A percentile compares a stretch with the other conserved stretches of the same genome.
phyloP scores from a whole-genome alignment of 2,888 invertebrate genomes.

The Trisateles emortualis region DNA sequence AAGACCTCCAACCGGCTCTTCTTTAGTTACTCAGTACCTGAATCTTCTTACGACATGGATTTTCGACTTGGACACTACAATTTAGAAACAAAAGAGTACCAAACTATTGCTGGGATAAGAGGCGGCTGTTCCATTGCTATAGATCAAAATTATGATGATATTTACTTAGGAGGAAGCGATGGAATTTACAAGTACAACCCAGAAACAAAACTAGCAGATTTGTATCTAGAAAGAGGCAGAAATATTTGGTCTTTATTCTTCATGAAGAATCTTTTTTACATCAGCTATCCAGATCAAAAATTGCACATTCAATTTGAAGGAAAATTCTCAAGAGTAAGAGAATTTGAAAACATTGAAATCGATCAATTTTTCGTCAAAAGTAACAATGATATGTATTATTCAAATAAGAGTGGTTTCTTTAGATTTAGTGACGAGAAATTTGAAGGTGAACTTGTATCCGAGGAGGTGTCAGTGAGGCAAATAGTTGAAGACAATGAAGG shows the following conservation, averaged over 20 bases:
- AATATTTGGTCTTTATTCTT: constrained; percentile 70
- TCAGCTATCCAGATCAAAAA: constrained; percentile 71
- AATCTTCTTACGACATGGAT: constrained; percentile 64
- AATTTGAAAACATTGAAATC: constrained; percentile 66
- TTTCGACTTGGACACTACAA: constrained; percentile 65
- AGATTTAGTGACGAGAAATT: constrained; percentile 55
- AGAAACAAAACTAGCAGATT: constrained; percentile 64
- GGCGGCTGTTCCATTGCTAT: constrained; percentile 71
- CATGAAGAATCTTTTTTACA: constrained; percentile 67
- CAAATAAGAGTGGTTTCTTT: constrained; percentile 68
- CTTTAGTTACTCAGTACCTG: constrained; percentile 64
- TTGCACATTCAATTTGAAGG: constrained; percentile 65
- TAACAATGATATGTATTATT: constrained; percentile 58
- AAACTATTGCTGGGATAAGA: constrained; percentile 62
- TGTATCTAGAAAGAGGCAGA: constrained; percentile 63
- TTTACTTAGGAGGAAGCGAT: constrained; percentile 71
- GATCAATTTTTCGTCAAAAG: constrained; percentile 64
- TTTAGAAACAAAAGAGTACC: constrained; percentile 58
- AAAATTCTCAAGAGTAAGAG: constrained; percentile 63
- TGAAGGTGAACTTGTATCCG: constrained; percentile 49
- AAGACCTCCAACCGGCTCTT: constrained; percentile 63
- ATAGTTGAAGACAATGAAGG: constrained; percentile 69
- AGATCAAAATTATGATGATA: constrained; percentile 62
- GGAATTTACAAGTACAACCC: constrained; percentile 73
- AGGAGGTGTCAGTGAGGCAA: constrained; percentile 64